These are phyloP conservation scores for Hystrix cristata DNA, from an alignment of 2,113 vertebrate species.

Conservation along the genomic window DNA sequence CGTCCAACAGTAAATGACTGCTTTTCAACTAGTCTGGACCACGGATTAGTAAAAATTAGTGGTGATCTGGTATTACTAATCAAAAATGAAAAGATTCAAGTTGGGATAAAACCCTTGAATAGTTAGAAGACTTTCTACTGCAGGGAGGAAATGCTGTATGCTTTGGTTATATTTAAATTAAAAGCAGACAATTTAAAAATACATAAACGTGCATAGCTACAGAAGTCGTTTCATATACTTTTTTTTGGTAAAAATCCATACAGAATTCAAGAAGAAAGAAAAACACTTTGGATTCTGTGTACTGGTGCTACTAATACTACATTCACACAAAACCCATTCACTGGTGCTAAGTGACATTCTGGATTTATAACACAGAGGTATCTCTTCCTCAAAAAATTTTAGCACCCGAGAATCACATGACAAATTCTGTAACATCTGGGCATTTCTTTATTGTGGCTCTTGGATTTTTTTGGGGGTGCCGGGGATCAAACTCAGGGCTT, in stretches of 20 bases:
- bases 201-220: neutral
- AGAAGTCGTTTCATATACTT: neutral
- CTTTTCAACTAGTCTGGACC: neutral
- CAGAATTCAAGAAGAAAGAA: slow-evolving; percentile 38
- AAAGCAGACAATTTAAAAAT: slow-evolving; percentile 3
- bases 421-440: slow-evolving; percentile 24
- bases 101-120: neutral
- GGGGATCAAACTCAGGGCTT: no score
- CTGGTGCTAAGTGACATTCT: neutral
- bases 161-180: neutral
- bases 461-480: neutral
- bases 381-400: slow-evolving; percentile 8
- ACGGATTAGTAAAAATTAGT: slow-evolving; percentile 2
- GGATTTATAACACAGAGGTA: neutral
- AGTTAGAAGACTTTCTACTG: neutral
- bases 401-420: slow-evolving; percentile 33
- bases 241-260: slow-evolving; percentile 52
- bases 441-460: slow-evolving; percentile 34
- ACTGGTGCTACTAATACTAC: neutral
- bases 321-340: neutral
- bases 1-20: neutral
- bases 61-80: neutral
- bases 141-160: neutral
- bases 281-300: neutral
- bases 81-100: neutral